Conservation (phyloP, 1,140 invertebrate genomes). For the Euglossa dilemma region DNA sequence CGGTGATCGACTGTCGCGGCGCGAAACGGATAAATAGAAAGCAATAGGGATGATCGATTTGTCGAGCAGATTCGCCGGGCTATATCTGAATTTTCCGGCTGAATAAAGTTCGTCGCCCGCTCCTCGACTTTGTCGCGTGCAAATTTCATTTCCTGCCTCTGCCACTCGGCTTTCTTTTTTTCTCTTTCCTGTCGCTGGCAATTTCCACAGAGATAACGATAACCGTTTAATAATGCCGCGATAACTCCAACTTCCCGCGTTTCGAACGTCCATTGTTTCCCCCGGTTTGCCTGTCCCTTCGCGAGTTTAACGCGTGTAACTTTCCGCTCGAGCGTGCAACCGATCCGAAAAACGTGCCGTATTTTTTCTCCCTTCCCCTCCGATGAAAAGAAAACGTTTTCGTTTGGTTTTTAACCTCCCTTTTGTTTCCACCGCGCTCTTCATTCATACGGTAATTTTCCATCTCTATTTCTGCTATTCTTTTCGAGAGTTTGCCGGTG, state of each 20-base stretch:
- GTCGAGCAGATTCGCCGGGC: background rate
- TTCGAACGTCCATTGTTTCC: background rate
- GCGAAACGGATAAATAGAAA: background rate
- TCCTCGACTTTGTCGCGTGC: background rate
- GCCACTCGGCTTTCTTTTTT: background rate
- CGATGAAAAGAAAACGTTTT: background rate
- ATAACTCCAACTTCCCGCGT: no score
- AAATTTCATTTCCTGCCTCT: background rate
- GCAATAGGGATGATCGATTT: slow-evolving; percentile 4
- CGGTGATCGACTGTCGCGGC: background rate
- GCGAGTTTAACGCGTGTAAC: background rate
- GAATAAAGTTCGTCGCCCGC: background rate
- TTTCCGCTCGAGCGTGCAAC: background rate
- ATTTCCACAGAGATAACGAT: background rate
- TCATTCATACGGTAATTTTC: background rate
- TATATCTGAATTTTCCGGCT: slow-evolving; percentile 11
- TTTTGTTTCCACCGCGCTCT: background rate
- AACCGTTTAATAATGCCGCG: background rate
- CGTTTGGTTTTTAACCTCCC: background rate
- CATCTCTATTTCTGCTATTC: background rate
- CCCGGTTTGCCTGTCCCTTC: background rate
- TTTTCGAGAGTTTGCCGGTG: background rate
- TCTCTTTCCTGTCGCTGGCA: background rate
- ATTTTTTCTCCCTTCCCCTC: background rate
- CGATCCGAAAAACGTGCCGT: background rate